Percentiles rank a stretch among this genome's conserved stretches.
Evolutionary conservation across 2,888 invertebrate genomes (phyloP).

Genomic region (Epirrhoe tristata): DNA sequence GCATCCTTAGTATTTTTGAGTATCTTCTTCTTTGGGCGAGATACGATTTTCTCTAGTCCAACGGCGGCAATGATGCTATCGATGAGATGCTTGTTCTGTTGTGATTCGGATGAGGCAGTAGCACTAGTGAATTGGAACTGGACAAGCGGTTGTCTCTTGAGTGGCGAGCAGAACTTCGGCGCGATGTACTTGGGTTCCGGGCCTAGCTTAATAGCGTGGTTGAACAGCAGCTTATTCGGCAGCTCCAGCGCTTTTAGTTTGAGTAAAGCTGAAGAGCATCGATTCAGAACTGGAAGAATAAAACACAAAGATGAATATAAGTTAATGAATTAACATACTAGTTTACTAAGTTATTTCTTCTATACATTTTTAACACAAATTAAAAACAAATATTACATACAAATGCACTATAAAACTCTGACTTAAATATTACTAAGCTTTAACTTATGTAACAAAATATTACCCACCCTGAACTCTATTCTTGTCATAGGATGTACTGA

Average conservation of each 20-base stretch:
- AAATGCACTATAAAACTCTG: neutral
- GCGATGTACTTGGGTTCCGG: conserved; percentile 58
- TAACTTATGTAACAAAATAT: conserved; percentile 24
- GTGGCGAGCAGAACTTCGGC: conserved; percentile 72
- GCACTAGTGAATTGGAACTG: conserved; percentile 72
- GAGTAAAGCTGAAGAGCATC: conserved; percentile 68
- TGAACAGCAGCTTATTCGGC: conserved; percentile 69
- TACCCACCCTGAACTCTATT: conserved; percentile 69
- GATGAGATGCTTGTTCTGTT: conserved; percentile 73
- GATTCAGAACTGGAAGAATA: conserved; percentile 76
- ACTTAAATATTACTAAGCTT: conserved; percentile 5
- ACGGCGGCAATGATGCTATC: conserved; percentile 70
- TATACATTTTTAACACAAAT: neutral
- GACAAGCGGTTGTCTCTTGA: conserved; percentile 70
- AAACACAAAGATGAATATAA: conserved; percentile 51
- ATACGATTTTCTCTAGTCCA: conserved; percentile 65
- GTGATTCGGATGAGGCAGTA: conserved; percentile 49
- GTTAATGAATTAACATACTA: neutral
- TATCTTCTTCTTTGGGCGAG: conserved; percentile 63
- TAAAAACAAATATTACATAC: neutral
- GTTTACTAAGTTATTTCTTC: neutral
- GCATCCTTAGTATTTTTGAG: conserved; percentile 66
- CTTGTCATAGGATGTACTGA: conserved; percentile 57
- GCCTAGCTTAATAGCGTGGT: conserved; percentile 52
- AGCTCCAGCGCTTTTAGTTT: conserved; percentile 65